Evolutionary conservation across 2,888 invertebrate genomes (phyloP).

Genomic region (Cryptophagus acutangulus): DNA sequence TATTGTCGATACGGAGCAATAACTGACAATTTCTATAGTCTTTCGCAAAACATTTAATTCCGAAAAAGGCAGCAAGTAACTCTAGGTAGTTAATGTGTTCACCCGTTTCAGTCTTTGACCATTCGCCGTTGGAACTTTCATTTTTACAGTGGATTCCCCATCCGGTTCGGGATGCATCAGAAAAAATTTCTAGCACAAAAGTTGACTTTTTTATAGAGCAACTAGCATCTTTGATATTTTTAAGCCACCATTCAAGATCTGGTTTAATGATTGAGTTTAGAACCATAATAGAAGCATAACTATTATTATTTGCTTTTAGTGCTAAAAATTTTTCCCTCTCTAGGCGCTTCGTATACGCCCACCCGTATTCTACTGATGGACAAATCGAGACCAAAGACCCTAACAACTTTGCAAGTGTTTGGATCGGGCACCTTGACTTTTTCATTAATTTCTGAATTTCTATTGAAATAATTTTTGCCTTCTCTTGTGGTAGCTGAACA

Average conservation of each 20-base stretch:
- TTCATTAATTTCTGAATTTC: no score
- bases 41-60: constrained; percentile 19
- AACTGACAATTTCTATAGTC: constrained; percentile 10
- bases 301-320: constrained; percentile 8
- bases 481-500: constrained; percentile 10
- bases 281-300: constrained; percentile 7
- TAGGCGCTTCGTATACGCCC: constrained; percentile 30
- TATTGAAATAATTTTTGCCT: constrained; percentile 10
- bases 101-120: constrained; percentile 16
- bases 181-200: constrained; percentile 17
- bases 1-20: constrained; percentile 20
- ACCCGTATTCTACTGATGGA: constrained; percentile 33
- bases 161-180: constrained; percentile 19
- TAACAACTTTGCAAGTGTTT: constrained; percentile 13
- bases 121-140: constrained; percentile 21
- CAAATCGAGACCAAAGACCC: constrained; percentile 27
- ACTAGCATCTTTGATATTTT: constrained; percentile 2
- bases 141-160: constrained; percentile 22
- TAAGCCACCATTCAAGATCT: constrained; percentile 16
- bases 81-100: constrained; percentile 22
- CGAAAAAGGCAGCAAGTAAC: constrained; percentile 16
- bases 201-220: constrained; percentile 6
- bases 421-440: constrained; percentile 9
- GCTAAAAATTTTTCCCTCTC: constrained; percentile 21
- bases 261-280: no score